Percentiles rank a stretch among this genome's conserved stretches.
Conservation (phyloP, 2,888 invertebrate genomes). For the Scotopteryx bipunctaria region DNA sequence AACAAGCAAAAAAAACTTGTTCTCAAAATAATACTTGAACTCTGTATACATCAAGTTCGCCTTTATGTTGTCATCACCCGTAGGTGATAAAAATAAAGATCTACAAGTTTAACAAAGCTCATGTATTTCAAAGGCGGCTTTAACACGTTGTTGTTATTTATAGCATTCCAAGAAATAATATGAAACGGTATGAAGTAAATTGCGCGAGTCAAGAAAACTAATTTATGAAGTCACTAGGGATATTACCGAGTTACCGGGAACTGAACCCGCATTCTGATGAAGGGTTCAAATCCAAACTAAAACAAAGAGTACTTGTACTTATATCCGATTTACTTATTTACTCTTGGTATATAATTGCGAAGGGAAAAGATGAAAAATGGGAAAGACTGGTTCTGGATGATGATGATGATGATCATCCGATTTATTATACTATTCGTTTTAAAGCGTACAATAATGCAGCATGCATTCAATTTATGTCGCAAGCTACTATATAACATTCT, state of each 20-base stretch:
- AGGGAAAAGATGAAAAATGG: too few relatives aligned
- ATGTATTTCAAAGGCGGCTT: slow-evolving; percentile 29
- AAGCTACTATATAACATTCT: too few relatives aligned
- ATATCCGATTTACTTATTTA: too few relatives aligned
- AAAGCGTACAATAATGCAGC: too few relatives aligned
- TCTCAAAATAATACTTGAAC: not conserved
- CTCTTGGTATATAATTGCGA: too few relatives aligned
- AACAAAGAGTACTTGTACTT: too few relatives aligned
- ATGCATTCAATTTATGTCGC: too few relatives aligned
- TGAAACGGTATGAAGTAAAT: slow-evolving; percentile 40
- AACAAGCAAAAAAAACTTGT: not conserved
- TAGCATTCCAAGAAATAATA: slow-evolving; percentile 34
- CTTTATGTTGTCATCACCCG: not conserved
- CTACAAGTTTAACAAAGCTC: slow-evolving; percentile 21
- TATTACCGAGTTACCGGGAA: slow-evolving; percentile 32
- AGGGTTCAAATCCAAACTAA: not conserved
- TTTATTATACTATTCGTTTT: too few relatives aligned
- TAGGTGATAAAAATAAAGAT: slow-evolving; percentile 28
- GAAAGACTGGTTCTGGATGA: too few relatives aligned
- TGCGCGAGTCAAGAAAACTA: slow-evolving; percentile 46
- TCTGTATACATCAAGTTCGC: not conserved
- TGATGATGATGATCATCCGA: too few relatives aligned
- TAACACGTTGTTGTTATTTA: slow-evolving; percentile 33
- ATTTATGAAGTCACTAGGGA: slow-evolving; percentile 43
- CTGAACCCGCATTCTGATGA: not conserved